phyloP scores from a whole-genome alignment of 2,113 vertebrate species.

The Heterotilapia buettikoferi region DNA sequence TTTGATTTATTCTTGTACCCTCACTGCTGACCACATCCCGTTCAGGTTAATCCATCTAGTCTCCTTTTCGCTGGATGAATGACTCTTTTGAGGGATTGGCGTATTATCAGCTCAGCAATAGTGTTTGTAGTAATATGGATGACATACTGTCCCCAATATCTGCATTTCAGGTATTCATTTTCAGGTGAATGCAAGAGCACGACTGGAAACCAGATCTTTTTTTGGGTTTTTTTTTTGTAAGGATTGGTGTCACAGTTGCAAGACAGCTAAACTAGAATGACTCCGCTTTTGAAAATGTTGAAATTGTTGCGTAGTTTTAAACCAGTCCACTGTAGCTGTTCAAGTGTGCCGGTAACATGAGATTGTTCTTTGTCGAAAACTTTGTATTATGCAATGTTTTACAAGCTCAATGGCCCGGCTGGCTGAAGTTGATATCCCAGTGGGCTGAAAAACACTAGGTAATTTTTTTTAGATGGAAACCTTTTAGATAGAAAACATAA shows the following conservation, averaged over 20 bases:
- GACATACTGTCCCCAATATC: not conserved
- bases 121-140: not conserved
- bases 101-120: not conserved
- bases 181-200: not conserved
- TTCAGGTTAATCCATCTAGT: not conserved
- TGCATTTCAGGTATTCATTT: not conserved
- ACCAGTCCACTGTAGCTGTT: not conserved
- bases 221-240: not conserved
- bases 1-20: not conserved
- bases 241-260: not conserved
- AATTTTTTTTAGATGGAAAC: not conserved
- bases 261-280: not conserved
- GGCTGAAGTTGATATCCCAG: not conserved
- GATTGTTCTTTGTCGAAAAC: not conserved
- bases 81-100: not conserved
- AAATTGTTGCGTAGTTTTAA: not conserved
- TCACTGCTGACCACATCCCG: not conserved
- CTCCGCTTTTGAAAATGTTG: not conserved
- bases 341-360: not conserved
- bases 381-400: not conserved
- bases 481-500: not conserved
- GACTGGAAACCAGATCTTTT: not conserved
- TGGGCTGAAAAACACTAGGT: not conserved
- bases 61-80: not conserved
- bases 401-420: not conserved